Conservation (phyloP, 2,797 vertebrate genomes). For the Takifugu rubripes region DNA sequence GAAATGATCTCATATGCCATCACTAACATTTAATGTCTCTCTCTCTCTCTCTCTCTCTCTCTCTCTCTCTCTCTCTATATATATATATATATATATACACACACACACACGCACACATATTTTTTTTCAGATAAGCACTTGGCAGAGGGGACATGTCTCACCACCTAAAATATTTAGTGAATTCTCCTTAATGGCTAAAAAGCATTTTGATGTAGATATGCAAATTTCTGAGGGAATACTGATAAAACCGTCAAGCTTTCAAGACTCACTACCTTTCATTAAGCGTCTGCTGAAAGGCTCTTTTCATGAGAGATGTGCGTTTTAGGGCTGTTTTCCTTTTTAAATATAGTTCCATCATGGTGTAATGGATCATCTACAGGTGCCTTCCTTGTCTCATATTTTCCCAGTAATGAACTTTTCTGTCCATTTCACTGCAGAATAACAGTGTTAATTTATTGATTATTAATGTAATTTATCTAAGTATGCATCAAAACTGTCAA, state of each 20-base stretch:
- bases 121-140: slow-evolving; percentile 50
- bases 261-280: slow-evolving; percentile 92
- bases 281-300: slow-evolving; percentile 79
- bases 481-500: slow-evolving; percentile 11
- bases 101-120: no score
- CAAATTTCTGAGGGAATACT: slow-evolving; percentile 95
- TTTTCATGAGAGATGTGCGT: slow-evolving; percentile 12
- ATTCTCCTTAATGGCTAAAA: slow-evolving; percentile 88
- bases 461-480: no score
- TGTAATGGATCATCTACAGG: slow-evolving; percentile 12
- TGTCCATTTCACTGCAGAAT: no score
- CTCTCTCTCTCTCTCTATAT: no score
- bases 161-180: slow-evolving; percentile 91
- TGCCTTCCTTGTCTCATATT: slow-evolving; percentile 6
- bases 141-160: slow-evolving; percentile 84
- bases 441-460: no score
- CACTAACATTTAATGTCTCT: slow-evolving; percentile 71
- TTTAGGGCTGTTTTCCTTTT: slow-evolving; percentile 2
- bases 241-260: slow-evolving; percentile 97
- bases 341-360: no score
- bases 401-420: no score
- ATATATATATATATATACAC: no score
- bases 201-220: slow-evolving; percentile 98
- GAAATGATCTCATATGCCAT: slow-evolving; percentile 64
- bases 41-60: slow-evolving; percentile 9